Percentiles rank a stretch among this genome's conserved stretches.
These are phyloP conservation scores for Notarius quadriscutis DNA, from an alignment of 2,113 vertebrate genomes.

Conservation along the genomic window DNA sequence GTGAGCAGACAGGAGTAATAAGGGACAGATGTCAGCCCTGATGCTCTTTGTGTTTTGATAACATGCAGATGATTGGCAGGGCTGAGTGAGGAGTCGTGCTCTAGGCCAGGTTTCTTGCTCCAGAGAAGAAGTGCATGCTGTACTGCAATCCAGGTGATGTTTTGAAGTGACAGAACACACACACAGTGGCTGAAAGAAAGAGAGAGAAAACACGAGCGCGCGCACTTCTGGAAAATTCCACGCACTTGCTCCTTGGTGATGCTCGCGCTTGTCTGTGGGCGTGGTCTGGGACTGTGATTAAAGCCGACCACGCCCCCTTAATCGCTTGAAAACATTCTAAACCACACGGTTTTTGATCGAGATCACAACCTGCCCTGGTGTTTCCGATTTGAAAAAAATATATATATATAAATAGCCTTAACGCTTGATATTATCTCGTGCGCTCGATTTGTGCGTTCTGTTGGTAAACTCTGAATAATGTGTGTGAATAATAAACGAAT, in stretches of 20 bases:
- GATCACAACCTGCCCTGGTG: not conserved
- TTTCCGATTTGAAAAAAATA: not conserved
- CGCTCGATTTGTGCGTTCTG: not conserved
- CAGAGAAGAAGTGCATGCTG: too few relatives aligned
- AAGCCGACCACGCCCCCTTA: not conserved
- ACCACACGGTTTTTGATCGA: not conserved
- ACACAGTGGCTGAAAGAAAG: not conserved
- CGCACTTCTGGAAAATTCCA: slow-evolving; percentile 37
- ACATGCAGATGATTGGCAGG: not conserved
- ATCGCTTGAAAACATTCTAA: not conserved
- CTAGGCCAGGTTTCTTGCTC: not conserved
- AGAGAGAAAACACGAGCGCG: not conserved
- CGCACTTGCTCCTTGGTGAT: not conserved
- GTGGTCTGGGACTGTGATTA: not conserved
- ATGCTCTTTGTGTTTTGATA: not conserved
- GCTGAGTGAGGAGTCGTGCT: not conserved
- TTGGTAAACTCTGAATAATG: not conserved
- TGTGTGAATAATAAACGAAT: not conserved
- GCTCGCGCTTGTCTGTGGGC: not conserved
- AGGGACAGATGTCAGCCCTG: not conserved
- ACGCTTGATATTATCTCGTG: too few relatives aligned
- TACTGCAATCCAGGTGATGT: not conserved
- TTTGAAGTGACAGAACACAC: not conserved
- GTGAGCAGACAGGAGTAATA: too few relatives aligned
- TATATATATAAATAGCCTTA: not conserved